phyloP scores from a whole-genome alignment of 2,113 vertebrate species.

The Gnathonemus longibarbis region DNA sequence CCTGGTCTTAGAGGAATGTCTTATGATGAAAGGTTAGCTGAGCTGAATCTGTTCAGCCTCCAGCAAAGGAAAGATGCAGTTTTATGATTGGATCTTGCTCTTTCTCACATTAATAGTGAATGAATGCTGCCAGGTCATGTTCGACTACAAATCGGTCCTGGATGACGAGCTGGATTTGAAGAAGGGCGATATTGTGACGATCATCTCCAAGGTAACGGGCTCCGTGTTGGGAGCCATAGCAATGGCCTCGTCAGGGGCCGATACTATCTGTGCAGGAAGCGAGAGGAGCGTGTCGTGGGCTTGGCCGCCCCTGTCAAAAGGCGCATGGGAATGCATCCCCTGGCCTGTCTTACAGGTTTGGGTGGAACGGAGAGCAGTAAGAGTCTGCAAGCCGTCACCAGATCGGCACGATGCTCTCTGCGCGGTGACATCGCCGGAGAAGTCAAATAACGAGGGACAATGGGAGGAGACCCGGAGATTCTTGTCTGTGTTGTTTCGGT shows the following conservation, averaged over 20 bases:
- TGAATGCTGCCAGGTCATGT: slow-evolving; percentile 70
- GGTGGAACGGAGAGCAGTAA: neutral
- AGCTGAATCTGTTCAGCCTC: too few relatives aligned
- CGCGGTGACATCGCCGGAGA: neutral
- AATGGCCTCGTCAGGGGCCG: neutral
- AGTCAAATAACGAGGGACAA: neutral
- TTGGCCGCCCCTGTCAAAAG: neutral
- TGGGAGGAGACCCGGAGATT: neutral
- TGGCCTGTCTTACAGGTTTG: neutral
- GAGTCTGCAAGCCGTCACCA: neutral
- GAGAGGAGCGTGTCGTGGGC: neutral
- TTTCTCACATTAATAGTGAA: slow-evolving; percentile 38
- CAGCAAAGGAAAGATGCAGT: neutral
- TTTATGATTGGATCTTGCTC: neutral
- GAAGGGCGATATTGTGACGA: slow-evolving; percentile 59
- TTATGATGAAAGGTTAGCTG: too few relatives aligned
- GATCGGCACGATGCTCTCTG: neutral
- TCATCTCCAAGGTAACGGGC: slow-evolving; percentile 67
- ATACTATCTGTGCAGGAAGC: neutral
- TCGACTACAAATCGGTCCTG: slow-evolving; percentile 61
- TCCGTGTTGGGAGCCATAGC: neutral
- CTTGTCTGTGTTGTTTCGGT: neutral
- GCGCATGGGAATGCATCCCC: neutral
- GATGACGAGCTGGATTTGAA: slow-evolving; percentile 68
- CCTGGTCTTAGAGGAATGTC: too few relatives aligned